Conservation (phyloP, 2,113 vertebrate genomes). For the Sorex fumeus region DNA sequence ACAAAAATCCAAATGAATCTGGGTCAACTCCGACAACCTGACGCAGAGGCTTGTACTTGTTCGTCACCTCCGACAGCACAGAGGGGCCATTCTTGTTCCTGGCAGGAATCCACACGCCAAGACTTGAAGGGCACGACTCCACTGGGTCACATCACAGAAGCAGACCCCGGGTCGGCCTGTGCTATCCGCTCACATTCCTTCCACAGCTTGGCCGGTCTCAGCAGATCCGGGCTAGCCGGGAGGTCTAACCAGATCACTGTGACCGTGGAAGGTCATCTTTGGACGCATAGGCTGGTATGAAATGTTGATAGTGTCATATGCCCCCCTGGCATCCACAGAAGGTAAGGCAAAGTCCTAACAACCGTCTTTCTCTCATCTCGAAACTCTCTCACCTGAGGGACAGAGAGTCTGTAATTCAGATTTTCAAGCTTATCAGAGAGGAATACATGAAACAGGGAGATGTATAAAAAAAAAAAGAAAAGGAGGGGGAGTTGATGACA, state of each 20-base stretch:
- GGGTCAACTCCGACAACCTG: not conserved
- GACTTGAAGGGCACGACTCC: slow-evolving; percentile 62
- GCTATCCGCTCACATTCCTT: slow-evolving; percentile 1
- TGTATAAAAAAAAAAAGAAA: slow-evolving; percentile 67
- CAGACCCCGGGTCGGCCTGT: slow-evolving; percentile 33
- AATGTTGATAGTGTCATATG: slow-evolving; percentile 68
- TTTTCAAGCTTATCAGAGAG: slow-evolving; percentile 67
- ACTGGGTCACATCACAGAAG: slow-evolving; percentile 53
- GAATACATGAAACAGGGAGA: slow-evolving; percentile 62
- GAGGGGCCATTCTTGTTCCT: slow-evolving; percentile 67
- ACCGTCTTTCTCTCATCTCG: slow-evolving; percentile 47
- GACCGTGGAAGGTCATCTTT: slow-evolving; percentile 68
- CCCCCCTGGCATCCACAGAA: slow-evolving; percentile 48
- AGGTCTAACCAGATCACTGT: slow-evolving; percentile 62
- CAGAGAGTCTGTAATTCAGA: slow-evolving; percentile 30
- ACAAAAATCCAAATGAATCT: not conserved
- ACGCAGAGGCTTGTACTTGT: slow-evolving; percentile 43
- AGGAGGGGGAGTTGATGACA: not conserved
- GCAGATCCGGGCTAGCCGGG: not conserved
- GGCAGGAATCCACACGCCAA: slow-evolving; percentile 44
- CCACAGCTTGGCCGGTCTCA: not conserved
- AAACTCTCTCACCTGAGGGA: slow-evolving; percentile 15
- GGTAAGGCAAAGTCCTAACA: slow-evolving; percentile 56
- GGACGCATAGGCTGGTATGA: slow-evolving; percentile 46
- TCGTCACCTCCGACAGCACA: slow-evolving; percentile 82